phyloP scores from a whole-genome alignment of 2,113 vertebrate species.

The Aphelocoma coerulescens region DNA sequence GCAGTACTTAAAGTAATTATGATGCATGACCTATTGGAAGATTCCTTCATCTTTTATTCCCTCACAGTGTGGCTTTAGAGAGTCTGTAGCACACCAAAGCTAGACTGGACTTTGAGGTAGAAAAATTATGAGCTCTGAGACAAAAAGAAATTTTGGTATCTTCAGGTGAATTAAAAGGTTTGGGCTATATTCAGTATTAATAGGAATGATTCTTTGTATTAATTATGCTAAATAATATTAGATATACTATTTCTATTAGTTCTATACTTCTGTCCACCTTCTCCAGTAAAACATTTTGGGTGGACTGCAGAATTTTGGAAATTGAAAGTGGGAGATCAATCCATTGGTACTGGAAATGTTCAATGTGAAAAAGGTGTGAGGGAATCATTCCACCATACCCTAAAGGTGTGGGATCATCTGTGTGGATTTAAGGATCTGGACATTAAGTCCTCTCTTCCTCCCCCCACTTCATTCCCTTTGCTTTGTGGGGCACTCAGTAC shows the following conservation, averaged over 20 bases:
- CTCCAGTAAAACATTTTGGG: neutral
- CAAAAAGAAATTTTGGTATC: neutral
- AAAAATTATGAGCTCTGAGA: neutral
- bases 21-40: neutral
- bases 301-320: neutral
- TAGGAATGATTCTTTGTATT: neutral
- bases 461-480: neutral
- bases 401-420: neutral
- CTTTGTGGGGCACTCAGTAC: neutral
- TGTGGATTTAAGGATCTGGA: neutral
- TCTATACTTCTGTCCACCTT: neutral
- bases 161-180: neutral
- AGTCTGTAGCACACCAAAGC: neutral
- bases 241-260: neutral
- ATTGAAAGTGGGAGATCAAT: neutral
- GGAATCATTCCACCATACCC: neutral
- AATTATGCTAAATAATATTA: neutral
- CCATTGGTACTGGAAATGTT: neutral
- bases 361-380: neutral
- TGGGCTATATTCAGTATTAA: neutral
- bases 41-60: neutral
- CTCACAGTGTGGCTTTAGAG: neutral
- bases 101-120: neutral
- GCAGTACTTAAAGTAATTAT: conserved; percentile 52
- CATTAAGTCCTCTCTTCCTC: neutral